Conservation (phyloP, 2,797 vertebrate genomes). For the Enteromius mattozi region DNA sequence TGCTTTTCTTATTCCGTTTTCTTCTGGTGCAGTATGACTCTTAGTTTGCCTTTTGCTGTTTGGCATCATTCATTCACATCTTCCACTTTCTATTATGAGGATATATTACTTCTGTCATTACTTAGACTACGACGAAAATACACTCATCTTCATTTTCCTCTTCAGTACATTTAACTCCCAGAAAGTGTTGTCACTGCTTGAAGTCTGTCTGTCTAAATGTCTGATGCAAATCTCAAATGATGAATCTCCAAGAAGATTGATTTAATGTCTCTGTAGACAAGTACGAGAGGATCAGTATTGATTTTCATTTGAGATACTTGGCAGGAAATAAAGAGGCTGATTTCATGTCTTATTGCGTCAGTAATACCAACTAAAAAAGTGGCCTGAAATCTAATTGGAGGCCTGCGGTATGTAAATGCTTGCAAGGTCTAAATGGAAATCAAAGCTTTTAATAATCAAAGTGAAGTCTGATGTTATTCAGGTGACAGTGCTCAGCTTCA, state of each 20-base stretch:
- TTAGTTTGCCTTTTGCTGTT: slow-evolving; percentile 4
- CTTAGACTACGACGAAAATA: background rate
- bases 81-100: background rate
- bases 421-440: background rate
- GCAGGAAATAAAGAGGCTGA: slow-evolving; percentile 22
- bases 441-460: slow-evolving; percentile 17
- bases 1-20: background rate
- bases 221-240: slow-evolving; percentile 18
- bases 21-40: background rate
- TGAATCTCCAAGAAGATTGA: background rate
- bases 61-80: slow-evolving; percentile 18
- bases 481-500: background rate
- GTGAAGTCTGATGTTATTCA: background rate
- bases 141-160: slow-evolving; percentile 23
- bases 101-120: slow-evolving; percentile 30
- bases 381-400: background rate
- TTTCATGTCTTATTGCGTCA: background rate
- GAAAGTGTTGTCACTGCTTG: background rate
- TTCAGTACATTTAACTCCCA: background rate
- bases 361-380: background rate
- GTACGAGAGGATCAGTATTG: background rate
- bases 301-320: slow-evolving; percentile 14
- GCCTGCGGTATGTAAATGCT: background rate
- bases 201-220: slow-evolving; percentile 30
- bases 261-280: slow-evolving; percentile 5